Evolutionary conservation across 2,113 vertebrate species (phyloP).

Genomic region (Peromyscus polionotus): DNA sequence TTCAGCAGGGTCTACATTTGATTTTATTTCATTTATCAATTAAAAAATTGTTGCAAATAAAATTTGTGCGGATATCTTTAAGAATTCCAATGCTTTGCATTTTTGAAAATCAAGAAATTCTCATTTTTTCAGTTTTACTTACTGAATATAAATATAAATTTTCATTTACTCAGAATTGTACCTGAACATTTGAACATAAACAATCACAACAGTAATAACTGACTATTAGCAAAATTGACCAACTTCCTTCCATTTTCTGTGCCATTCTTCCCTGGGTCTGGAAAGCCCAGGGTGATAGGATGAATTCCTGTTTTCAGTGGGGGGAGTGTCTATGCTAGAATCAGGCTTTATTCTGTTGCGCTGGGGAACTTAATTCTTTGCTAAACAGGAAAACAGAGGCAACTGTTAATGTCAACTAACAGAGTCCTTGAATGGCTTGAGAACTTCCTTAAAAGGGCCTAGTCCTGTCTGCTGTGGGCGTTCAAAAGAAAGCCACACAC

Average conservation of each 20-base stretch:
- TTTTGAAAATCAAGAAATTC: constrained; percentile 3
- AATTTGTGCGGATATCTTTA: background rate
- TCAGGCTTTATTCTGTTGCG: background rate
- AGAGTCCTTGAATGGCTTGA: background rate
- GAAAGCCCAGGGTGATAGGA: background rate
- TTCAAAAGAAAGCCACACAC: background rate
- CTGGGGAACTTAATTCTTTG: background rate
- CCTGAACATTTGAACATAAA: background rate
- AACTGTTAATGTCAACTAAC: background rate
- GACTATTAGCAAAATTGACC: constrained; percentile 17
- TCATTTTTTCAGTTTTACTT: background rate
- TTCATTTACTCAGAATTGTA: background rate
- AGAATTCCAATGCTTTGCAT: background rate
- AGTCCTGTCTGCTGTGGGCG: background rate
- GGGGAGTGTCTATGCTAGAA: background rate
- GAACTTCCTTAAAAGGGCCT: background rate
- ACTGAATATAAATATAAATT: background rate
- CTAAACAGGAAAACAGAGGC: background rate
- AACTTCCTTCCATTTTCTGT: constrained; percentile 30
- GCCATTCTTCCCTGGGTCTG: background rate
- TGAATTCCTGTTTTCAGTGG: constrained; percentile 12
- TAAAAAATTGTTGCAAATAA: constrained; percentile 31
- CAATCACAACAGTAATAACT: background rate
- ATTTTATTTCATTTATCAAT: background rate
- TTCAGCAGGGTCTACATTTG: background rate